Evolutionary conservation across 2,797 vertebrate species (phyloP).

Genomic region (Ataeniobius toweri): DNA sequence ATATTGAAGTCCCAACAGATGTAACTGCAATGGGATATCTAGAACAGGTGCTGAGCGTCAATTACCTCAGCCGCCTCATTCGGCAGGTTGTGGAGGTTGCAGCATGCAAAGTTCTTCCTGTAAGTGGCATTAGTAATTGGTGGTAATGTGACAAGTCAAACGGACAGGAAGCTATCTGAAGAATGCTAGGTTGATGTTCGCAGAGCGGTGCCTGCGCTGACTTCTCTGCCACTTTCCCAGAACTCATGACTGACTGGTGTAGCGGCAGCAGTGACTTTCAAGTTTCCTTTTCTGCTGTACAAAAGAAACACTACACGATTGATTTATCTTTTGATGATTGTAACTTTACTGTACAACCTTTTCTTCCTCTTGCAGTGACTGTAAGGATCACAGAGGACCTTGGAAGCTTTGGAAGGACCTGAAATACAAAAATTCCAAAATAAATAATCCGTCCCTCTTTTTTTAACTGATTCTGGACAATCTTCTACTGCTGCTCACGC

Average conservation of each 20-base stretch:
- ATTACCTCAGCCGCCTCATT: conserved; percentile 15
- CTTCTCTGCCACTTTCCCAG: conserved; percentile 66
- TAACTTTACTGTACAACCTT: conserved; percentile 1
- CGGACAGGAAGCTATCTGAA: conserved; percentile 69
- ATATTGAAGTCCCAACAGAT: neutral
- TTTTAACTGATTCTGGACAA: conserved; percentile 36
- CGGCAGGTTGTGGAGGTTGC: neutral
- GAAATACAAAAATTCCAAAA: neutral
- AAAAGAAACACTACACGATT: neutral
- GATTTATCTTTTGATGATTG: neutral
- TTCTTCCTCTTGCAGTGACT: conserved; percentile 37
- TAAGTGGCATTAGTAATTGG: conserved; percentile 48
- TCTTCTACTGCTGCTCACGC: conserved; percentile 26
- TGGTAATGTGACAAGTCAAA: conserved; percentile 66
- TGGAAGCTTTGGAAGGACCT: conserved; percentile 27
- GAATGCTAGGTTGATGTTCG: conserved; percentile 59
- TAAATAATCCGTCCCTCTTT: conserved; percentile 9
- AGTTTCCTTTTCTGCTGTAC: conserved; percentile 31
- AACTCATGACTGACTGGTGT: conserved; percentile 52
- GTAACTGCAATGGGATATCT: neutral
- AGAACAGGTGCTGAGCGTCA: conserved; percentile 7
- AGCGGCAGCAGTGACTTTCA: conserved; percentile 61
- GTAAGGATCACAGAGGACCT: conserved; percentile 28
- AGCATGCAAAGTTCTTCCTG: conserved; percentile 32
- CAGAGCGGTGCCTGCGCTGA: conserved; percentile 38